Evolutionary conservation across 2,888 invertebrate genomes (phyloP).

Genomic region (Ferdinandea cuprea): DNA sequence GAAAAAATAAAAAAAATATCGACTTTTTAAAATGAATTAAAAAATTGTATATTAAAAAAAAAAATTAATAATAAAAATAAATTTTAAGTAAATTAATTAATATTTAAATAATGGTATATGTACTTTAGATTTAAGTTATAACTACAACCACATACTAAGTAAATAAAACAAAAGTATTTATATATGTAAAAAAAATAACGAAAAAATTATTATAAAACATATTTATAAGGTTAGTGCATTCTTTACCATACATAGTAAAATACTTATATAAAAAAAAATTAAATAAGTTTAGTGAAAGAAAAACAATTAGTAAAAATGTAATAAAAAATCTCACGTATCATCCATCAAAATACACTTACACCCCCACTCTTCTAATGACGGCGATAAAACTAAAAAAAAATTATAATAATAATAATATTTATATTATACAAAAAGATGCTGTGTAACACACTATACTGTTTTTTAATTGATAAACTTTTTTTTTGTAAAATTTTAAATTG

Average conservation of each 20-base stretch:
- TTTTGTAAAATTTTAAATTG: constrained; percentile 38
- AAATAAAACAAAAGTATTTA: constrained; percentile 52
- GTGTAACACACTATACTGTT: constrained; percentile 28
- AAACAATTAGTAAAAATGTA: constrained; percentile 79
- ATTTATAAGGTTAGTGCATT: constrained; percentile 83
- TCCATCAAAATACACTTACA: constrained; percentile 52
- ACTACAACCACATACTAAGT: constrained; percentile 50
- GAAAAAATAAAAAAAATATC: constrained; percentile 57
- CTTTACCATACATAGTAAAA: constrained; percentile 75
- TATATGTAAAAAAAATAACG: constrained; percentile 43
- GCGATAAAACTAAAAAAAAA: constrained; percentile 36
- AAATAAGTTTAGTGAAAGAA: constrained; percentile 69
- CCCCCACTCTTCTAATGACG: constrained; percentile 37
- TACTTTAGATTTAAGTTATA: constrained; percentile 56
- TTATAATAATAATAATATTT: too few species aligned
- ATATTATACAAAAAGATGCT: constrained; percentile 21
- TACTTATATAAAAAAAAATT: constrained; percentile 72
- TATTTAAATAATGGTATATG: constrained; percentile 30
- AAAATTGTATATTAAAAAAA: not conserved
- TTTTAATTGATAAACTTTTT: constrained; percentile 22
- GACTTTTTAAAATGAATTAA: constrained; percentile 32
- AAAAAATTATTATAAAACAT: constrained; percentile 49
- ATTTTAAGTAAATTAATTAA: constrained; percentile 49
- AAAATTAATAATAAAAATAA: constrained; percentile 31
- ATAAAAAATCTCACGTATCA: constrained; percentile 63